A percentile compares a stretch with the other conserved stretches of the same genome.
Conservation (phyloP, 2,113 vertebrate genomes). For the Bos taurus region DNA sequence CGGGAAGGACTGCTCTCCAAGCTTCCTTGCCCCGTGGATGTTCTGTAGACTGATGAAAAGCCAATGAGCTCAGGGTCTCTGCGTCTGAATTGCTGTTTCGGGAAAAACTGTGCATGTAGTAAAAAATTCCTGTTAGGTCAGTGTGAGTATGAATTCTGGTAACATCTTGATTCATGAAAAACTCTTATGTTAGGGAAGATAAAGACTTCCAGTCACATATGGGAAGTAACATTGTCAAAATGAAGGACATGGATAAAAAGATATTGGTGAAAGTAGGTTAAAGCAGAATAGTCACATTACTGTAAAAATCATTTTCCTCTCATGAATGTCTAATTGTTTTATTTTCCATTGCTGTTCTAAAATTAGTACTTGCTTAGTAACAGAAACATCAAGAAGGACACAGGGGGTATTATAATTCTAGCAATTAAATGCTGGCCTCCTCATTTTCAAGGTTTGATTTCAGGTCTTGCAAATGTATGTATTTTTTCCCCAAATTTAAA, state of each 20-base stretch:
- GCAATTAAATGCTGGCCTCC: neutral
- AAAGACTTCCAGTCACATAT: too few relatives aligned
- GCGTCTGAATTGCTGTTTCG: neutral
- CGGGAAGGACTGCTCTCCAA: neutral
- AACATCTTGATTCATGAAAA: neutral
- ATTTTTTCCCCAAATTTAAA: neutral
- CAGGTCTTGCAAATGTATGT: neutral
- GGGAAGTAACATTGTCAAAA: neutral
- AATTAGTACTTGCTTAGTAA: neutral
- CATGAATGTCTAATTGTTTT: neutral
- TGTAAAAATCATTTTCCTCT: neutral
- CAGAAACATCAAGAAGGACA: neutral
- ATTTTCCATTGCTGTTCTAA: neutral
- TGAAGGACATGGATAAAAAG: neutral
- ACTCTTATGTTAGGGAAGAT: too few relatives aligned
- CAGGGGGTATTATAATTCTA: neutral
- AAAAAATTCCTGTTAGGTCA: neutral
- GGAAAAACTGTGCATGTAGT: neutral
- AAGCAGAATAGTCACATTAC: neutral
- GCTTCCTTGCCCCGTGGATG: neutral
- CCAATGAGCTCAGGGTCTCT: neutral
- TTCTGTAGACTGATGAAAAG: neutral
- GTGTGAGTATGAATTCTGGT: too few relatives aligned
- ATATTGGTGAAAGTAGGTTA: neutral
- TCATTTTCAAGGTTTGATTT: neutral